Conservation (phyloP, 2,797 vertebrate species). For the Enteromius trimaculatus region DNA sequence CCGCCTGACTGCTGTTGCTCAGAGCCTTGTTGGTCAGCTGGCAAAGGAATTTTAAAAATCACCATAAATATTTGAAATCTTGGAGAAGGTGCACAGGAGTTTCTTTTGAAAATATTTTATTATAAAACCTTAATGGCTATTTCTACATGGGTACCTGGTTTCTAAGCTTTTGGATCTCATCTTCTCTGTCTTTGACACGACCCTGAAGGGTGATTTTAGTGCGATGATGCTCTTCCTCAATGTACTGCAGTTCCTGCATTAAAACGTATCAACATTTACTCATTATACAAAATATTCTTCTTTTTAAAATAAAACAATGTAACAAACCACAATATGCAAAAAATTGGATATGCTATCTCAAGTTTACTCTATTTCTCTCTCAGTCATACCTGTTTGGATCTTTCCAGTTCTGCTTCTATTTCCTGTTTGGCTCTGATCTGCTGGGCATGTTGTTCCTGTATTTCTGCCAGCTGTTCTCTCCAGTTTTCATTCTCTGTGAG, state of each 20-base stretch:
- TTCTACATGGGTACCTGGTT: slow-evolving; percentile 84
- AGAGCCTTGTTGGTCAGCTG: slow-evolving; percentile 96
- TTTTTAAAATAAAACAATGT: neutral
- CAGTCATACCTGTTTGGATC: slow-evolving; percentile 76
- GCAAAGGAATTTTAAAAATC: slow-evolving; percentile 6
- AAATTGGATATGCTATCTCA: neutral
- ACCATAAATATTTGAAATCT: neutral
- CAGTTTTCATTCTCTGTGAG: slow-evolving; percentile 87
- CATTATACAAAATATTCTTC: neutral
- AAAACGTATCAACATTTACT: neutral
- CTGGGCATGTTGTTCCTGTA: slow-evolving; percentile 84
- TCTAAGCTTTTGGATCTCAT: slow-evolving; percentile 98
- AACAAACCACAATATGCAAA: neutral
- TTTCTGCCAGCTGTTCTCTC: slow-evolving; percentile 87
- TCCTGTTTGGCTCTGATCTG: slow-evolving; percentile 87
- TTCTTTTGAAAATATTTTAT: neutral
- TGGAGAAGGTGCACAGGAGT: neutral
- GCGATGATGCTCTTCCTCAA: slow-evolving; percentile 91
- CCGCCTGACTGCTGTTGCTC: slow-evolving; percentile 90
- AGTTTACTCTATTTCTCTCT: neutral
- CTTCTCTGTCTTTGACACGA: slow-evolving; percentile 93
- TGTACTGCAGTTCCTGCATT: slow-evolving; percentile 86
- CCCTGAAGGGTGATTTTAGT: slow-evolving; percentile 90
- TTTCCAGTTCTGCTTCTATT: slow-evolving; percentile 88
- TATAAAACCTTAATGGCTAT: neutral